Percentiles rank a stretch among this genome's conserved stretches.
Conservation (phyloP, 2,113 vertebrate genomes). For the Calonectris borealis region DNA sequence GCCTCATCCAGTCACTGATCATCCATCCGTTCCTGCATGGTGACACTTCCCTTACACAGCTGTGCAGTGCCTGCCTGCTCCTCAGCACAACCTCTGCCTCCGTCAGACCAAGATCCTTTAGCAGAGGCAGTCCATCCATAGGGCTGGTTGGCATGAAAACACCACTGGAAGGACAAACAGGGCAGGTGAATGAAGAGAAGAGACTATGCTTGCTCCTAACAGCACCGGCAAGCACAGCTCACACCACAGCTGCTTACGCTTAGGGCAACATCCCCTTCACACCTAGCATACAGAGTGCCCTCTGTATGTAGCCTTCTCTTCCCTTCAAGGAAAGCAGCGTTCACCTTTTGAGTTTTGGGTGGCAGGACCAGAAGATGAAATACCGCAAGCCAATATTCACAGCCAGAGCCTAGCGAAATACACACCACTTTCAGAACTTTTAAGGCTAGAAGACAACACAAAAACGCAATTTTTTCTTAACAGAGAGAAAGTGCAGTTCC, state of each 20-base stretch:
- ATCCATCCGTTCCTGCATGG: fast-evolving
- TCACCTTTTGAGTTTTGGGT: neutral
- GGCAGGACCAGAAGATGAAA: neutral
- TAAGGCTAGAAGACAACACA: neutral
- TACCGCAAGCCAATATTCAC: neutral
- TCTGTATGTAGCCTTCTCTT: neutral
- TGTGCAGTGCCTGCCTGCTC: neutral
- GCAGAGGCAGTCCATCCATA: neutral
- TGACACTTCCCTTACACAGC: neutral
- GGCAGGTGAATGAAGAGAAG: neutral
- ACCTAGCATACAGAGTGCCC: fast-evolving
- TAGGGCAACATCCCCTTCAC: neutral
- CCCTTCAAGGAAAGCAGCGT: neutral
- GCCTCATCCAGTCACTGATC: neutral
- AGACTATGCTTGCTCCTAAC: neutral
- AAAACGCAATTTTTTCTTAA: neutral
- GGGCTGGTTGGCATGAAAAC: neutral
- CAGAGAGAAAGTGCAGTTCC: neutral
- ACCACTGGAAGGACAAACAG: neutral
- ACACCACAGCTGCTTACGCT: fast-evolving
- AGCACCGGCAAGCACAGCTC: neutral
- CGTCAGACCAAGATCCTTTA: neutral
- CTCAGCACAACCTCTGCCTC: neutral
- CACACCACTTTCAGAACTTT: neutral
- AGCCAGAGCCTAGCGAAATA: neutral